Conservation (phyloP, 2,888 invertebrate species). For the Nomada fucata region DNA sequence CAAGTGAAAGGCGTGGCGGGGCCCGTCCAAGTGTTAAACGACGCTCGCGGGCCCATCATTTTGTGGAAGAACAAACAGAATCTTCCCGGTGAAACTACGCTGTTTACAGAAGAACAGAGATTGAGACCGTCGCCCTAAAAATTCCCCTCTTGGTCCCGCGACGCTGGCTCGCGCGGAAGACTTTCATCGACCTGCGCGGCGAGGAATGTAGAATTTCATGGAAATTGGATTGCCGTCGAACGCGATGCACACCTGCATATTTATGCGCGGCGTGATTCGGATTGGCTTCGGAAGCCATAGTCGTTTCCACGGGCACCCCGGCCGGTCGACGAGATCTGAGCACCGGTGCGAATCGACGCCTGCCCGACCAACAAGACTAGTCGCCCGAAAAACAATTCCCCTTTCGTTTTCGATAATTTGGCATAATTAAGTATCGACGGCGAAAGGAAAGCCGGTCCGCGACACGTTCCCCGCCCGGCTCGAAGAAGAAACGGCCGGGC, state of each 20-base stretch:
- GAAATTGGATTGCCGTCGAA: conserved; percentile 54
- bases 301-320: background rate
- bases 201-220: conserved; percentile 38
- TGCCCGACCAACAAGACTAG: background rate
- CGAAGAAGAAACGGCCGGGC: background rate
- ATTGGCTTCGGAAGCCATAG: conserved; percentile 65
- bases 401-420: too few species aligned
- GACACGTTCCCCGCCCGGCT: background rate
- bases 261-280: conserved; percentile 7
- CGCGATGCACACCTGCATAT: background rate
- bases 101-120: background rate
- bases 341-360: background rate
- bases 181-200: conserved; percentile 42
- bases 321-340: conserved; percentile 3
- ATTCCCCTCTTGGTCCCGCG: background rate
- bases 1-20: conserved; percentile 1
- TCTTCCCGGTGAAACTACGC: background rate
- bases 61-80: background rate
- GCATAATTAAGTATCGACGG: too few species aligned
- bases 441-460: background rate
- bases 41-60: background rate
- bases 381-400: too few species aligned
- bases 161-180: conserved; percentile 28
- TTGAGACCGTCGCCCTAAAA: background rate
- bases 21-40: background rate